Percentiles rank a stretch among this genome's conserved stretches.
phyloP scores from a whole-genome alignment of 2,888 invertebrate species.

The Embidobia sp. region DNA sequence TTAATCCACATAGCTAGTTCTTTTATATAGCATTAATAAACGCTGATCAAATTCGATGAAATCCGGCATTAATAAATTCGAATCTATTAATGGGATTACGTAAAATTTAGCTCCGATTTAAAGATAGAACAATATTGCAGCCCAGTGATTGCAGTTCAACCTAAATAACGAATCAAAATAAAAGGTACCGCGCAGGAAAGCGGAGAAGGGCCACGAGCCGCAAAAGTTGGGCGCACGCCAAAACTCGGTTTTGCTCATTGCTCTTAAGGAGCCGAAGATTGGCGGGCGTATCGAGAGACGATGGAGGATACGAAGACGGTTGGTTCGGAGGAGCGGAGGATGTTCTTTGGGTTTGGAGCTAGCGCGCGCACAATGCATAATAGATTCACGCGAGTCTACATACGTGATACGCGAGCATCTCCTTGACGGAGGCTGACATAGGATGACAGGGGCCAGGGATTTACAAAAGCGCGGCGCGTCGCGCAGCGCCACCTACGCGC shows the following conservation, averaged over 20 bases:
- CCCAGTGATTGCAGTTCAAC: too few relatives aligned
- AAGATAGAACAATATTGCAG: too few relatives aligned
- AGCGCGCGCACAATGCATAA: slow-evolving; percentile 49
- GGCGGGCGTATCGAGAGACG: slow-evolving; percentile 19
- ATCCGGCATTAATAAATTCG: too few relatives aligned
- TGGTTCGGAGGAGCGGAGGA: slow-evolving; percentile 20
- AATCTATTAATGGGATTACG: too few relatives aligned
- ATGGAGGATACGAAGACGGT: slow-evolving; percentile 14
- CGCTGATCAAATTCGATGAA: too few relatives aligned
- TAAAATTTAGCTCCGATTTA: too few relatives aligned
- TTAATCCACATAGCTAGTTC: too few relatives aligned
- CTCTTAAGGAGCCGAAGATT: slow-evolving; percentile 11
- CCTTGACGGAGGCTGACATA: slow-evolving; percentile 58
- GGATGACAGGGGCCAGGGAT: slow-evolving; percentile 66
- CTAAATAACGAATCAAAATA: too few relatives aligned
- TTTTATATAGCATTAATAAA: too few relatives aligned
- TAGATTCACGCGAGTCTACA: slow-evolving; percentile 58
- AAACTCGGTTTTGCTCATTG: slow-evolving; percentile 6
- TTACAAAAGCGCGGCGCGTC: slow-evolving; percentile 61
- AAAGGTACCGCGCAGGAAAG: too few relatives aligned
- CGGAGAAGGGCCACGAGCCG: too few relatives aligned
- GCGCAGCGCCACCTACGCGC: slow-evolving; percentile 36
- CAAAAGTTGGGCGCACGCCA: too few relatives aligned
- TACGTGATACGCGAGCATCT: slow-evolving; percentile 54
- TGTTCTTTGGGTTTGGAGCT: slow-evolving; percentile 31